Evolutionary conservation across 2,888 invertebrate genomes (phyloP).

Genomic region (Xanthostigma xanthostigma): DNA sequence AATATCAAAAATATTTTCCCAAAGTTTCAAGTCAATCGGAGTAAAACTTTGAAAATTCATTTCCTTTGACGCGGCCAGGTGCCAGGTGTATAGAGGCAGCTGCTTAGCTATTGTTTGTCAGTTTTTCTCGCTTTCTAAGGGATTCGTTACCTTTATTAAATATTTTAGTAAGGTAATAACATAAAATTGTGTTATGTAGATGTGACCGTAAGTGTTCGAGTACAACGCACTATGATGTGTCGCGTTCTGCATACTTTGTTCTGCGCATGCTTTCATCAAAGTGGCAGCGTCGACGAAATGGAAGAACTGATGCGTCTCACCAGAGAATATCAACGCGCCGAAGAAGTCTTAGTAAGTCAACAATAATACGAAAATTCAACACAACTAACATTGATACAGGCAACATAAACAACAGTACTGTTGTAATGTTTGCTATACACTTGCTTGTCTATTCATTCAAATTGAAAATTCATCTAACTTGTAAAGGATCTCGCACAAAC

Average conservation of each 20-base stretch:
- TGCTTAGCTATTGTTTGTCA: too few relatives aligned
- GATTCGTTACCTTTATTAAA: too few relatives aligned
- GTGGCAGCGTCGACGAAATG: slow-evolving; percentile 38
- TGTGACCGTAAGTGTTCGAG: slow-evolving; percentile 53
- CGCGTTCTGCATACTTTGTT: slow-evolving; percentile 55
- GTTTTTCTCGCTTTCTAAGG: too few relatives aligned
- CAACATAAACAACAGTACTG: too few relatives aligned
- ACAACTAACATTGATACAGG: too few relatives aligned
- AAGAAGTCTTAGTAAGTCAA: slow-evolving; percentile 40
- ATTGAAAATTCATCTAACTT: not conserved
- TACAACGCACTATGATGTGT: slow-evolving; percentile 46
- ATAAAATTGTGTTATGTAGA: slow-evolving; percentile 32
- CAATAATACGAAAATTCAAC: not conserved
- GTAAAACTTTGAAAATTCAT: too few relatives aligned
- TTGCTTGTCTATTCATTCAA: not conserved
- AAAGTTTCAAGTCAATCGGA: too few relatives aligned
- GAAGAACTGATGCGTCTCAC: slow-evolving; percentile 42
- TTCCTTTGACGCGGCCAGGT: too few relatives aligned
- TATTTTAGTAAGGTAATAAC: too few relatives aligned
- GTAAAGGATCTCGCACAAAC: too few relatives aligned
- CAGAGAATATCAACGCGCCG: slow-evolving; percentile 48
- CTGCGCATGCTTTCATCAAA: slow-evolving; percentile 55
- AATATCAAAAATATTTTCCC: too few relatives aligned
- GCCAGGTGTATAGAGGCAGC: too few relatives aligned
- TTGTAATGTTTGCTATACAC: not conserved